These are phyloP conservation scores for Brachyrhaphis roseni DNA, from an alignment of 2,797 vertebrate species.

Conservation along the genomic window DNA sequence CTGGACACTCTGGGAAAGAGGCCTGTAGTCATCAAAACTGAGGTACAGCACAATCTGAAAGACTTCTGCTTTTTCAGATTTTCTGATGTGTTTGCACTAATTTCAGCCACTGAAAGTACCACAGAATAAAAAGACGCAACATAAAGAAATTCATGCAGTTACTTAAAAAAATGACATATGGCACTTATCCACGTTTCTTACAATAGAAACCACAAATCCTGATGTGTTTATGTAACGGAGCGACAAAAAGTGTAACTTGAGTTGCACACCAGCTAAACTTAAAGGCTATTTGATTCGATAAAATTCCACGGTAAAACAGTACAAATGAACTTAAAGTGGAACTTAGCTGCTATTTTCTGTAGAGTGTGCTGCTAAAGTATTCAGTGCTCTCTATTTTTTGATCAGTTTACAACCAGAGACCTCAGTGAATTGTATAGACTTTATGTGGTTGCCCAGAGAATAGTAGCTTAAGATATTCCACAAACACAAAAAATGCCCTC, in stretches of 20 bases:
- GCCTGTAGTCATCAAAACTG: conserved; percentile 89
- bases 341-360: not conserved
- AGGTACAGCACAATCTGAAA: conserved; percentile 78
- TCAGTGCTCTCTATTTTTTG: not conserved
- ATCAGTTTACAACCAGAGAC: not conserved
- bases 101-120: not conserved
- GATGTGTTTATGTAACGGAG: not conserved
- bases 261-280: not conserved
- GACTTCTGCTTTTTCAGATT: not conserved
- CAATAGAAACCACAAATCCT: not conserved
- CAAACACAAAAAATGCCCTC: not conserved
- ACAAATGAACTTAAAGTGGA: not conserved
- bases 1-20: conserved; percentile 92
- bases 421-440: not conserved
- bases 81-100: not conserved
- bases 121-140: not conserved
- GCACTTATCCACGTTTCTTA: not conserved
- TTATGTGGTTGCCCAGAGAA: not conserved
- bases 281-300: not conserved
- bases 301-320: not conserved
- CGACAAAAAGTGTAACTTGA: not conserved
- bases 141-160: not conserved
- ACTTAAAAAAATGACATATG: not conserved
- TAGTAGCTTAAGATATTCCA: not conserved
- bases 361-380: not conserved